A percentile compares a stretch with the other conserved stretches of the same genome.
These are phyloP conservation scores for Perca flavescens DNA, from an alignment of 2,113 vertebrate species.

Conservation along the genomic window DNA sequence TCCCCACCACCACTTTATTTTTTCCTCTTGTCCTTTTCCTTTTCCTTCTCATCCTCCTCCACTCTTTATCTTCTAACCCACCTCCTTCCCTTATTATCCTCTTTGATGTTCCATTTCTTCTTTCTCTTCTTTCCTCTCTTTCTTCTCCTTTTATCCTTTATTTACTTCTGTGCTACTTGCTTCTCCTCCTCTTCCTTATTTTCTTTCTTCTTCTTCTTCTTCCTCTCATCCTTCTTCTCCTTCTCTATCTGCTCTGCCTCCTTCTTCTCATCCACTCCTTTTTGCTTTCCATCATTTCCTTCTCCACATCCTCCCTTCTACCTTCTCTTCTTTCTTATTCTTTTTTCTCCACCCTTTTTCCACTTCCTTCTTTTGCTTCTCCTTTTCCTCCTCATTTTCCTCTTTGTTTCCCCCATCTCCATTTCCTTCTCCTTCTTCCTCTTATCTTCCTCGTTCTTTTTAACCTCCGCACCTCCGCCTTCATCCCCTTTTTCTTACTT, in stretches of 20 bases:
- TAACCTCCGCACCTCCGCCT: background rate
- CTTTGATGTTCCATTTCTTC: background rate
- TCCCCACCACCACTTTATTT: background rate
- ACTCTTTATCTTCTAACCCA: background rate
- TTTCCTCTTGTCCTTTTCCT: background rate
- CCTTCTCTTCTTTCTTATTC: background rate
- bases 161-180: background rate
- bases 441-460: background rate
- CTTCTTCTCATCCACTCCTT: background rate
- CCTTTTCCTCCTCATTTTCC: too few species aligned
- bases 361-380: too few species aligned
- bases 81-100: background rate
- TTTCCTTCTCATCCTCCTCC: too few species aligned
- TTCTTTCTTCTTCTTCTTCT: background rate
- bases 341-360: background rate
- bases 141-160: background rate
- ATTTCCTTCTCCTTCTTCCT: background rate
- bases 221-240: too few species aligned
- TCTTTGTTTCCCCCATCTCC: too few species aligned
- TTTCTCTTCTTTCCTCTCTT: background rate
- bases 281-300: background rate
- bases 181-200: background rate
- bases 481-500: background rate
- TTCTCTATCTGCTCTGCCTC: too few species aligned
- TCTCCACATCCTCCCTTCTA: background rate